A percentile compares a stretch with the other conserved stretches of the same genome.
phyloP scores from a whole-genome alignment of 2,113 vertebrate genomes.

The Motacilla tschutschensis region DNA sequence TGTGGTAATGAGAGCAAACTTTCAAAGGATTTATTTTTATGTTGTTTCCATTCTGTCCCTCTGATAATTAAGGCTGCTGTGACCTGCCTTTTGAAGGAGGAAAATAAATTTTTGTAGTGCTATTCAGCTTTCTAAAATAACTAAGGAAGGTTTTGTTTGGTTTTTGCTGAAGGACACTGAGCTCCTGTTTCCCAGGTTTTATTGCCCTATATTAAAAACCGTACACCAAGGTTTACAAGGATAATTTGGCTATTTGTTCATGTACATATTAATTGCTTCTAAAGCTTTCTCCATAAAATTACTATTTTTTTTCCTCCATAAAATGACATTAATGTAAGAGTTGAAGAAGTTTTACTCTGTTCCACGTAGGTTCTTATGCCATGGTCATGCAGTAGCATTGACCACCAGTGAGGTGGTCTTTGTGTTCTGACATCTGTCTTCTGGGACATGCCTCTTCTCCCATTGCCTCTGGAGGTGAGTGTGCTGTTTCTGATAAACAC shows the following conservation, averaged over 20 bases:
- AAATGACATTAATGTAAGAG: background rate
- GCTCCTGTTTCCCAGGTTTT: conserved; percentile 9
- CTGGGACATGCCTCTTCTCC: background rate
- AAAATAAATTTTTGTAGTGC: conserved; percentile 11
- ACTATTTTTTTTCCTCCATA: background rate
- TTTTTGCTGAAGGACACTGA: background rate
- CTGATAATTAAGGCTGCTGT: conserved; percentile 42
- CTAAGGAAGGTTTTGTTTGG: background rate
- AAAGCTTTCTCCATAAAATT: background rate
- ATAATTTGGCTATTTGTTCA: background rate
- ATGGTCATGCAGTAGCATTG: background rate
- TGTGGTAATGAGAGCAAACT: conserved; percentile 52
- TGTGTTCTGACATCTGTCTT: background rate
- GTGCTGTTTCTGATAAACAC: background rate
- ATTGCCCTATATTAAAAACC: background rate
- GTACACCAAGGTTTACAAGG: background rate
- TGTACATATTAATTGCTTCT: background rate
- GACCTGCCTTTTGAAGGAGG: conserved; percentile 29
- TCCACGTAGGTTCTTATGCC: background rate
- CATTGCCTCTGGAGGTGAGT: background rate
- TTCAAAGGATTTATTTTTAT: conserved; percentile 45
- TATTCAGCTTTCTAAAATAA: conserved; percentile 36
- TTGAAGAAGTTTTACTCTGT: background rate
- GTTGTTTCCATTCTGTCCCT: conserved; percentile 34
- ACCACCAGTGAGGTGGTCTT: background rate